These are phyloP conservation scores for Orientallactaga bullata DNA, from an alignment of 2,113 vertebrate genomes.

Conservation along the genomic window DNA sequence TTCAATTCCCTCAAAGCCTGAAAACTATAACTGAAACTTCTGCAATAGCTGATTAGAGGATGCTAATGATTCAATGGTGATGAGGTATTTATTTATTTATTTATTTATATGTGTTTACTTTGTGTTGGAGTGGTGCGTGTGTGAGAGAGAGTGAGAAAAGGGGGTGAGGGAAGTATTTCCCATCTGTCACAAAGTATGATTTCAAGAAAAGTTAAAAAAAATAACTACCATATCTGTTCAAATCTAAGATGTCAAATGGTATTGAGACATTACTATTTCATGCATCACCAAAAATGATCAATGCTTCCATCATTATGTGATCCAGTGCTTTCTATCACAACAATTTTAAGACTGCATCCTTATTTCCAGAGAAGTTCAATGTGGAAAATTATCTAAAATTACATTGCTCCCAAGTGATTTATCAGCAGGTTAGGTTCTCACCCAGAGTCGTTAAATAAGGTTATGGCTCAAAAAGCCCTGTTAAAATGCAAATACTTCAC, in stretches of 20 bases:
- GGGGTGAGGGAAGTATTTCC: neutral
- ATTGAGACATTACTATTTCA: constrained; percentile 34
- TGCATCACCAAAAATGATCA: constrained; percentile 45
- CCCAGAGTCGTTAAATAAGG: constrained; percentile 47
- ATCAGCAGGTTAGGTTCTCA: constrained; percentile 47
- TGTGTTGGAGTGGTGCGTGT: too few species aligned
- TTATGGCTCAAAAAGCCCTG: constrained; percentile 51
- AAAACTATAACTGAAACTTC: constrained; percentile 45
- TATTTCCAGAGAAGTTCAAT: constrained; percentile 27
- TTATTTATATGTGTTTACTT: neutral
- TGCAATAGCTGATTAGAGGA: neutral
- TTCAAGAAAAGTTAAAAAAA: neutral
- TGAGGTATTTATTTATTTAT: neutral
- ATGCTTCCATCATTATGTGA: neutral
- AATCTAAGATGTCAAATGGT: neutral
- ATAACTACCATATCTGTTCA: neutral
- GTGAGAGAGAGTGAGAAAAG: neutral
- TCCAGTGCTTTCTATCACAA: neutral
- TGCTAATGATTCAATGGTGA: neutral
- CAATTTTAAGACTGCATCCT: neutral
- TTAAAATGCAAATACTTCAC: constrained; percentile 71
- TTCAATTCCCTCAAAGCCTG: neutral
- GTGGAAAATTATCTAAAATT: neutral
- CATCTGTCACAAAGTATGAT: neutral
- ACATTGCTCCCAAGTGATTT: constrained; percentile 36